Base-by-base conservation (phyloP, 2,113 vertebrate species). In the Nanger granti region DNA sequence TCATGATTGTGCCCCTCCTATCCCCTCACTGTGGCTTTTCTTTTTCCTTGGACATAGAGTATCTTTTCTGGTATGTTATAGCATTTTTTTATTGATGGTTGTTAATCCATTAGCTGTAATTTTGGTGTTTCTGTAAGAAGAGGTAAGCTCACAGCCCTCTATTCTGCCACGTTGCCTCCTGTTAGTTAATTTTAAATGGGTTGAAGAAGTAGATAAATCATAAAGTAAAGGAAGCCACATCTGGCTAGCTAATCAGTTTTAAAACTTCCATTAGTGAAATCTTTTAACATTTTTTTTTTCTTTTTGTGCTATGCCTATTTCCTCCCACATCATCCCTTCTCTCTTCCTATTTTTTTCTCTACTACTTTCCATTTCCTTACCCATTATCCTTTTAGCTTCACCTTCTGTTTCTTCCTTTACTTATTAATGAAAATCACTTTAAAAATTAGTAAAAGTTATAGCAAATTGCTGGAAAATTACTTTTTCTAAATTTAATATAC, bases 161-260 rank as follows among this genome's bases (percentile, higher is more conserved):
- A 18, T 47, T 80, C 76, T 20, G 17, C 29, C 80, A 83, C 22
- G 29, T 83, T 83, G 29, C 29, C 17, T 54, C 49, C 29, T 97
- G 22, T 96, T 98, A 98, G 97, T 98, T 99, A 98, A 98, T 98
- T 98, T 98, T 98, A 98, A 98, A 97, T 98, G 93, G 97, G 93
- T 90, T 95, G 87, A 97, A 97, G 87, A 89, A 82, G 2, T 91
- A 86, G 88, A 94, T 52, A 31, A 92, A 94, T 95, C 94, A 84
- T 13, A 52, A 96, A 98, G 97, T 31, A 54, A n/a, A 97, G 89
- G 55, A 89, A 97, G 69, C 60, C 44, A 62, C 86, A 91, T 98
- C 64, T 95, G 1, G 73, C 76, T 82, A 89, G 20, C 34, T 97
- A 69, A 97, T 84, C 62, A 34, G 49, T 95, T 96, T 93, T 96